phyloP scores from a whole-genome alignment of 2,888 invertebrate species.

The Melinaea menophilus region DNA sequence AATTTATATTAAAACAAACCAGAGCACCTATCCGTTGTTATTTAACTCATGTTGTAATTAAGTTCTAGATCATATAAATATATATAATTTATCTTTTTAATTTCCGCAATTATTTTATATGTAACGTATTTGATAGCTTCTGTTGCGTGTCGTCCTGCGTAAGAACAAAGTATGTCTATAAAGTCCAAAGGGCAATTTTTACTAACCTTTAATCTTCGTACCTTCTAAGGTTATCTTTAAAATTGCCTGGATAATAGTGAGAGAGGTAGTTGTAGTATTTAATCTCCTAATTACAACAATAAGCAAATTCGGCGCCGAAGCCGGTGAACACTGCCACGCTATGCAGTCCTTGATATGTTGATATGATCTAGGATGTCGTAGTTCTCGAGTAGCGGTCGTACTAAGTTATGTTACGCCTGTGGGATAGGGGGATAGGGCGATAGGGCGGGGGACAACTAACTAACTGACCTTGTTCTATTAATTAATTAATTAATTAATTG shows the following conservation, averaged over 20 bases:
- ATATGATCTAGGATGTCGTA: conserved; percentile 78
- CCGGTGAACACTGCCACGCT: conserved; percentile 58
- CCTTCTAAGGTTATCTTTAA: conserved; percentile 52
- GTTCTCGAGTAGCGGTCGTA: conserved; percentile 76
- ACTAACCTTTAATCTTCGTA: conserved; percentile 60
- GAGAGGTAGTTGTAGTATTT: conserved; percentile 71
- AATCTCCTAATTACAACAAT: conserved; percentile 57
- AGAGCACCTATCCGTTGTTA: conserved; percentile 1
- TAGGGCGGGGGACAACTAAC: conserved; percentile 60
- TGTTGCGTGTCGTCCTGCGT: conserved; percentile 6
- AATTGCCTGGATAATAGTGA: conserved; percentile 71
- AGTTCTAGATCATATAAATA: conserved; percentile 78
- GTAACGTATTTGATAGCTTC: conserved; percentile 7
- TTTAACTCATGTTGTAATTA: conserved; percentile 45
- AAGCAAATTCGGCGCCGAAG: conserved; percentile 48
- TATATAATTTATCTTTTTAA: conserved; percentile 37
- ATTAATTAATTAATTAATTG: conserved; percentile 68
- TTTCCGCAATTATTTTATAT: conserved; percentile 23
- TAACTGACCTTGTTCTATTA: conserved; percentile 59
- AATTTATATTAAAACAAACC: background rate
- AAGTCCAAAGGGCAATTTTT: conserved; percentile 53
- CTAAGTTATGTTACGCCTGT: conserved; percentile 73
- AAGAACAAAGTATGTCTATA: conserved; percentile 36
- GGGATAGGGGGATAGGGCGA: no score
- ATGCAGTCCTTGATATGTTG: conserved; percentile 68